Evolutionary conservation across 1,140 invertebrate genomes (phyloP).

Genomic region (Pemphigus obesinymphae): DNA sequence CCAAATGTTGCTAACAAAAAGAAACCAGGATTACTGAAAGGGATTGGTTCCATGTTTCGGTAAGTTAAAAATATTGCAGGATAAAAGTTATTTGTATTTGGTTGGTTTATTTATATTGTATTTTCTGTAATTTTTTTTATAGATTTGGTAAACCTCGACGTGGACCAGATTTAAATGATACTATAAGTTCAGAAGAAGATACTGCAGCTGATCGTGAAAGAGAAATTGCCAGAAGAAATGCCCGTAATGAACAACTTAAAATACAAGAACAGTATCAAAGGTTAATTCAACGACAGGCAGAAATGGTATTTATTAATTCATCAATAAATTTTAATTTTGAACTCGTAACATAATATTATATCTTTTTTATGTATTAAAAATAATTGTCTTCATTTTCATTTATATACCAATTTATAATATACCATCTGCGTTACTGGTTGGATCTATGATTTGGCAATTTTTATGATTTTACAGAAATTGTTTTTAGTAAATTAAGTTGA

Average conservation of each 20-base stretch:
- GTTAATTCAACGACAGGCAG: conserved; percentile 49
- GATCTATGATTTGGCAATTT: too few relatives aligned
- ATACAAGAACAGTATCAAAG: conserved; percentile 54
- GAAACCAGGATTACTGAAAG: conserved; percentile 67
- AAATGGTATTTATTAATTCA: conserved; percentile 46
- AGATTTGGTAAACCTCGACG: conserved; percentile 74
- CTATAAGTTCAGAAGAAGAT: conserved; percentile 44
- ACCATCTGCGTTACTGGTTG: too few relatives aligned
- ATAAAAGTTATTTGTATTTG: background rate
- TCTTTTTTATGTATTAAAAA: too few relatives aligned
- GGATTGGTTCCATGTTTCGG: conserved; percentile 76
- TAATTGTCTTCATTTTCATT: too few relatives aligned
- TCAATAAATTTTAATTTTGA: too few relatives aligned
- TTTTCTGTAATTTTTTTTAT: background rate
- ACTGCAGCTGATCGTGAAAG: conserved; percentile 47
- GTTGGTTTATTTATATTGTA: background rate
- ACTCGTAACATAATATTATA: too few relatives aligned
- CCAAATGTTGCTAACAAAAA: conserved; percentile 62
- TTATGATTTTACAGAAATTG: too few relatives aligned
- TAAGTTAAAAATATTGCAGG: conserved; percentile 44
- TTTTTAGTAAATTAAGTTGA: too few relatives aligned
- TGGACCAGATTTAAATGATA: conserved; percentile 46
- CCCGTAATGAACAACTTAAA: conserved; percentile 50
- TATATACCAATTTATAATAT: too few relatives aligned
- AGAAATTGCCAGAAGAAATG: conserved; percentile 49